A percentile compares a stretch with the other conserved stretches of the same genome.
These are phyloP conservation scores for Coptodon bakossiorum DNA, from an alignment of 2,113 vertebrate genomes.

Conservation along the genomic window DNA sequence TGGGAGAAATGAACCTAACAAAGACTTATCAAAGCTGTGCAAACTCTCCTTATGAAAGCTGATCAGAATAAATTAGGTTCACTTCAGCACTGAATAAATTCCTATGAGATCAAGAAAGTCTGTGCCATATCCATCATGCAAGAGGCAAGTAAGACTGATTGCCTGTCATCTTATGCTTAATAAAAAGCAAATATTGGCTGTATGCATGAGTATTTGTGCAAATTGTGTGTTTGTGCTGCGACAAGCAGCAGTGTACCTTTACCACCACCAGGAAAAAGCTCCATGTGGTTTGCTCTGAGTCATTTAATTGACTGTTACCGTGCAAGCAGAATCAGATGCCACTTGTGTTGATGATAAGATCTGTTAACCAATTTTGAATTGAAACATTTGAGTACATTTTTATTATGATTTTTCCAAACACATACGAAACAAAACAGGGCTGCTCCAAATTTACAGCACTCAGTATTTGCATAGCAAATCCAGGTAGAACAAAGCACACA, in stretches of 20 bases:
- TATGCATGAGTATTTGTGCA: neutral
- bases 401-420: neutral
- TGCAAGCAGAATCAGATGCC: slow-evolving; percentile 3
- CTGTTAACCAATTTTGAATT: neutral
- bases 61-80: neutral
- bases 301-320: slow-evolving; percentile 7
- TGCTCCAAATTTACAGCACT: neutral
- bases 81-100: neutral
- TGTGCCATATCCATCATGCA: neutral
- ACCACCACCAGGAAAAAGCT: slow-evolving; percentile 15
- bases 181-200: neutral
- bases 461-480: neutral
- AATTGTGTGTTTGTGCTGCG: neutral
- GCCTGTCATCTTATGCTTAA: neutral
- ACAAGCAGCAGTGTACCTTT: neutral
- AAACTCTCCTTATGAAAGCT: neutral
- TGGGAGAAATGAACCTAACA: neutral
- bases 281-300: neutral
- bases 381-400: neutral
- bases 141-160: neutral
- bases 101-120: neutral
- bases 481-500: neutral
- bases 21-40: neutral
- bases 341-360: neutral
- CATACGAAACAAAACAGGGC: neutral